Conservation (phyloP, 2,888 invertebrate genomes). For the Rosalia funebris region DNA sequence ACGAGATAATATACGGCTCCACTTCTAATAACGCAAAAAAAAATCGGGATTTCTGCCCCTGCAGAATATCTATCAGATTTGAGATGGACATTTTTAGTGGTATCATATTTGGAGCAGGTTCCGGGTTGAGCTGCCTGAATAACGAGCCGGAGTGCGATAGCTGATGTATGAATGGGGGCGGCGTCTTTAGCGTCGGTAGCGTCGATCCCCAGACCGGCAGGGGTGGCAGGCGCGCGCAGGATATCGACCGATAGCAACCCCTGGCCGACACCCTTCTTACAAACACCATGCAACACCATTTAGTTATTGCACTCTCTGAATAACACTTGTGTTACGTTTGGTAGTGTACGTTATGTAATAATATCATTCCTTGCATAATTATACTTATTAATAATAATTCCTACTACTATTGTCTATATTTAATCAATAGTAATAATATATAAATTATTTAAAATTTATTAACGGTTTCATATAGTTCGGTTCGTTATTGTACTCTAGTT, state of each 20-base stretch:
- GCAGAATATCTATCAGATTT: no score
- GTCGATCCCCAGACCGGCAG: constrained; percentile 53
- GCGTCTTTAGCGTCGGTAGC: constrained; percentile 47
- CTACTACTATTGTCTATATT: constrained; percentile 65
- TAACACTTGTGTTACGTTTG: constrained; percentile 73
- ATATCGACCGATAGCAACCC: constrained; percentile 63
- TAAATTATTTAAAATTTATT: constrained; percentile 62
- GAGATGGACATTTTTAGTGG: constrained; percentile 10
- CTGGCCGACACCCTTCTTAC: constrained; percentile 67
- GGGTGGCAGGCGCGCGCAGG: constrained; percentile 60
- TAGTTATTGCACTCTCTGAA: constrained; percentile 72
- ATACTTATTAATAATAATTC: constrained; percentile 65
- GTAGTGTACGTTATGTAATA: constrained; percentile 69
- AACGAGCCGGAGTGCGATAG: constrained; percentile 26
- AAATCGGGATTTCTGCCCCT: no score
- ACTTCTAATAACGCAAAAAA: no score
- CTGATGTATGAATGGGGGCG: constrained; percentile 49
- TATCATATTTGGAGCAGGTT: constrained; percentile 16
- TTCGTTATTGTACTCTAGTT: constrained; percentile 62
- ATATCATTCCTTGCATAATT: constrained; percentile 67
- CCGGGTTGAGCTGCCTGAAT: constrained; percentile 21
- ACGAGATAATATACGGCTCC: no score
- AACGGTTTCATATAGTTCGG: constrained; percentile 59
- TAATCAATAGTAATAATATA: constrained; percentile 64
- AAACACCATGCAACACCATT: constrained; percentile 68